A percentile compares a stretch with the other conserved stretches of the same genome.
phyloP scores from a whole-genome alignment of 2,797 vertebrate species.

The Novumbra hubbsi region DNA sequence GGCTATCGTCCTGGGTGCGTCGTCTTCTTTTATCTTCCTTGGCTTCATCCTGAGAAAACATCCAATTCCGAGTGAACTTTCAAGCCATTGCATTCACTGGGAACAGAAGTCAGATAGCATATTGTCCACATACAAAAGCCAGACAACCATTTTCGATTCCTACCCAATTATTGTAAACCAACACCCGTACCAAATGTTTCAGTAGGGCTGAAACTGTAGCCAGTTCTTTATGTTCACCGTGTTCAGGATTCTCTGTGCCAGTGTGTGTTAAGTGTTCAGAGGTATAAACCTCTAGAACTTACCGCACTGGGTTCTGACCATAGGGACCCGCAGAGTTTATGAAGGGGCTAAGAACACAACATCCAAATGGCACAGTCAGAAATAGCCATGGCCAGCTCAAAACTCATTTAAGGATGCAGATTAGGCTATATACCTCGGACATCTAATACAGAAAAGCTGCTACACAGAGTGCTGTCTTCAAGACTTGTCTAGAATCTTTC shows the following conservation, averaged over 20 bases:
- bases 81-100: background rate
- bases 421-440: background rate
- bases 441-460: background rate
- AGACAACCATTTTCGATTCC: background rate
- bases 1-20: constrained; percentile 97
- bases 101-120: background rate
- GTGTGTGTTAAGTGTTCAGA: constrained; percentile 11
- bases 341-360: constrained; percentile 39
- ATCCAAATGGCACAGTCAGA: constrained; percentile 9
- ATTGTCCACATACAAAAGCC: background rate
- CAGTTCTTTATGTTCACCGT: background rate
- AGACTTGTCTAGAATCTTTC: background rate
- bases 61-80: background rate
- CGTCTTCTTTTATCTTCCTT: constrained; percentile 98
- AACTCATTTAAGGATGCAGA: background rate
- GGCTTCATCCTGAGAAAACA: constrained; percentile 90
- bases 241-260: background rate
- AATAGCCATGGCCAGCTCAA: background rate
- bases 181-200: background rate
- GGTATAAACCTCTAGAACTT: constrained; percentile 26
- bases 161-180: background rate
- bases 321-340: constrained; percentile 38
- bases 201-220: background rate
- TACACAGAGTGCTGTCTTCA: background rate
- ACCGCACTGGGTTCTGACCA: constrained; percentile 38